Evolutionary conservation across 1,140 invertebrate species (phyloP).

Genomic region (Apis dorsata): DNA sequence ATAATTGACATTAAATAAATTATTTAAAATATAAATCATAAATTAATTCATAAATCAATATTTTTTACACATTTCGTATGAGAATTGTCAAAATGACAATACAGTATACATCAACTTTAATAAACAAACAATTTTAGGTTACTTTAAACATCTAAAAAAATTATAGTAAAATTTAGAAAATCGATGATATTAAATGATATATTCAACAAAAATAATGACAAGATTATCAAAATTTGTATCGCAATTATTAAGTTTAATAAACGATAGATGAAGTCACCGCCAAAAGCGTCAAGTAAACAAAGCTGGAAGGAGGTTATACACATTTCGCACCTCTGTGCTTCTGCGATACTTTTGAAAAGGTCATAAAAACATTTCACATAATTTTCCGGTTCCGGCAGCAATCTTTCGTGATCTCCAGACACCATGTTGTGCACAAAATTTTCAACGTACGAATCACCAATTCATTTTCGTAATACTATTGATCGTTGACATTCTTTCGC

Average conservation of each 20-base stretch:
- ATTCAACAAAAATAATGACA: slow-evolving; percentile 3
- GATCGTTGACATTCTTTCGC: slow-evolving; percentile 75
- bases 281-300: slow-evolving; percentile 69
- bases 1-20: not conserved
- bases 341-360: slow-evolving; percentile 81
- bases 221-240: not conserved
- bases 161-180: not conserved
- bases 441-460: slow-evolving; percentile 70
- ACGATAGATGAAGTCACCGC: slow-evolving; percentile 45
- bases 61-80: not conserved
- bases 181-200: not conserved
- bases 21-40: not conserved
- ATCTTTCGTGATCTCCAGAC: slow-evolving; percentile 76
- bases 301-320: slow-evolving; percentile 72
- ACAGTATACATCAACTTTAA: not conserved
- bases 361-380: slow-evolving; percentile 82
- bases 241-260: slow-evolving; percentile 26
- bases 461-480: slow-evolving; percentile 79
- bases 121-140: slow-evolving; percentile 54
- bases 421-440: slow-evolving; percentile 72
- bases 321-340: slow-evolving; percentile 81
- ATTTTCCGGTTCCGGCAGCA: slow-evolving; percentile 82
- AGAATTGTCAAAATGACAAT: slow-evolving; percentile 46
- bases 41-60: not conserved
- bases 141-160: slow-evolving; percentile 37